These are phyloP conservation scores for Cepaea hortensis DNA, from an alignment of 2,888 invertebrate species.

Conservation along the genomic window DNA sequence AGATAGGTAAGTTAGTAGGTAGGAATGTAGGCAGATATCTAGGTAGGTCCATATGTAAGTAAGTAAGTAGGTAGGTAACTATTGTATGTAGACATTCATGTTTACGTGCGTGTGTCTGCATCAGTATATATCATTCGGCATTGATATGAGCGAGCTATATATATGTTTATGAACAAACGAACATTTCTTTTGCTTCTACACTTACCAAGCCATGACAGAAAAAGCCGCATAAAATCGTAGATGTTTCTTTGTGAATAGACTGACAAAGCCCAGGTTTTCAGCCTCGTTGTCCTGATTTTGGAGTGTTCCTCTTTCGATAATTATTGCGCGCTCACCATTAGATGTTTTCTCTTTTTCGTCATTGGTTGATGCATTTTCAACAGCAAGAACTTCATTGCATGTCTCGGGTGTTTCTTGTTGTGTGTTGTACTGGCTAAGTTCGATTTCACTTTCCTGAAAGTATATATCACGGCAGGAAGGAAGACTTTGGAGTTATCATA, in stretches of 20 bases:
- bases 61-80: too few species aligned
- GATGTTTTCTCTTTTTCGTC: not conserved
- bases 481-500: too few species aligned
- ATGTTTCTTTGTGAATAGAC: slow-evolving; percentile 18
- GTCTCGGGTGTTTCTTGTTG: not conserved
- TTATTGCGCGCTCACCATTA: not conserved
- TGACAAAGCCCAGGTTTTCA: not conserved
- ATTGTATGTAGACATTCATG: too few species aligned
- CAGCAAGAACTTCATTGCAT: not conserved
- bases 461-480: too few species aligned
- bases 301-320: not conserved
- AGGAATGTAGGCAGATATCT: too few species aligned
- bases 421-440: not conserved
- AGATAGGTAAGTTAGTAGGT: too few species aligned
- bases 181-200: not conserved
- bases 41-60: too few species aligned
- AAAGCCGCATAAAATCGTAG: not conserved
- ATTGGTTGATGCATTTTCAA: not conserved
- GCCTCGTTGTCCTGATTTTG: not conserved
- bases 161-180: too few species aligned
- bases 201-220: slow-evolving; percentile 11
- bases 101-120: too few species aligned
- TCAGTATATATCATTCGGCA: too few species aligned
- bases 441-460: not conserved
- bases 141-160: too few species aligned